Evolutionary conservation across 2,888 invertebrate species (phyloP), one percentile per base, ranked within the genome.

Genomic region (Lochmaea crataegi): DNA sequence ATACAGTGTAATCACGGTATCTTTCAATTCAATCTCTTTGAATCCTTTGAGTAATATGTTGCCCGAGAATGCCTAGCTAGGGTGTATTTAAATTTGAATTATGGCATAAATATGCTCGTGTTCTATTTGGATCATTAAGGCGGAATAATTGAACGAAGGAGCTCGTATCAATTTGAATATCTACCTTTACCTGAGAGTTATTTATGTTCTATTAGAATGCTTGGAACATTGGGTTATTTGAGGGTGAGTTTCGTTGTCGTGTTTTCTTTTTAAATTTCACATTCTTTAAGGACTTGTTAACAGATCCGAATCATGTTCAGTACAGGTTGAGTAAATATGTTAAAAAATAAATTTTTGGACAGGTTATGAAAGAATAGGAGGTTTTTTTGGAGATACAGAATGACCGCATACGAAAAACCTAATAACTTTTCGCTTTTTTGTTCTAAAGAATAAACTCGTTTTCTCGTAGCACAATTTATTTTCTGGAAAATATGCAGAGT

Each of bases 31-130:
- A 74, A 76, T 76, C 76, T 74, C 41, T 71, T 65, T 56, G 67
- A 66, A 74, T 74, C 74, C 63, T 74, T 74, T 68, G 64, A 72
- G 72, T 72, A 72, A 67, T 71, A 64, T 56, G 61, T 71, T 74
- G 65, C 74, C 64, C 45, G 74, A 71, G 65, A 71, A 68, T 56
- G 67, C 71, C 71, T 48, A 65, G 71, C 65, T 61, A 71, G 71
- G 71, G 74, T 74, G 71, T 74, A 74, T 74, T 74, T 74, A 71
- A 68, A 68, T 74, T 74, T 74, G 71, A 74, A 65, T 71, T 71
- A 74, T 71, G 58, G 68, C 42, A 71, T 71, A 65, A 68, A 68
- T 74, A 74, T 74, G 74, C 71, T 64, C 71, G 74, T 74, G 74
- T 74, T 74, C 71, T 71, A 71, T 74, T 74, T 68, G 56, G 68